phyloP scores from a whole-genome alignment of 2,888 invertebrate species.

The Zhengitettix transpicula region DNA sequence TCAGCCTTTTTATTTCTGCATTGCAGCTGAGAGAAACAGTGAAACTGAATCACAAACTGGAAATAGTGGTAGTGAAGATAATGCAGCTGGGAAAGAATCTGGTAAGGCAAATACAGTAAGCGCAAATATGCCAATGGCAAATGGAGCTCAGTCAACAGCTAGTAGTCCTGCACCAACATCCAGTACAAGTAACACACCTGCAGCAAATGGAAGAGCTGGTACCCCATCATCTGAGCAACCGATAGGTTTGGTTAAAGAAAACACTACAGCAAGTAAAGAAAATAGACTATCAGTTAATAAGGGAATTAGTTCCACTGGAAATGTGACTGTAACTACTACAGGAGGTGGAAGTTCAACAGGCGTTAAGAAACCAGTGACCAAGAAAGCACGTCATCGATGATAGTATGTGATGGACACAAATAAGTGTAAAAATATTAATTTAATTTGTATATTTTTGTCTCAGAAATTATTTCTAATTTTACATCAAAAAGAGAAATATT shows the following conservation, averaged over 20 bases:
- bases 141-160: background rate
- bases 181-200: background rate
- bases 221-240: background rate
- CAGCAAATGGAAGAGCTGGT: background rate
- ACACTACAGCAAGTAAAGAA: background rate
- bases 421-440: no score
- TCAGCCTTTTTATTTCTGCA: no score
- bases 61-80: slow-evolving; percentile 35
- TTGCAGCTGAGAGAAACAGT: slow-evolving; percentile 53
- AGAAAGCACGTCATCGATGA: background rate
- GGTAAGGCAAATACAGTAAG: slow-evolving; percentile 8
- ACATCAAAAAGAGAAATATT: no score
- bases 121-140: background rate
- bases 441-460: no score
- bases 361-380: background rate
- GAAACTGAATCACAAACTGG: slow-evolving; percentile 73
- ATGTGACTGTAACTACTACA: background rate
- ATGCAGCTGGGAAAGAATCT: slow-evolving; percentile 17
- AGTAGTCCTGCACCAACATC: background rate
- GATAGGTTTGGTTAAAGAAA: background rate
- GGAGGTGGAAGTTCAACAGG: background rate
- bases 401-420: background rate
- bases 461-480: no score
- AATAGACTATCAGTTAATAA: background rate
- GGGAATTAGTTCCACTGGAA: background rate